These are phyloP conservation scores for Rynchops niger DNA, from an alignment of 2,113 vertebrate species.

Conservation along the genomic window DNA sequence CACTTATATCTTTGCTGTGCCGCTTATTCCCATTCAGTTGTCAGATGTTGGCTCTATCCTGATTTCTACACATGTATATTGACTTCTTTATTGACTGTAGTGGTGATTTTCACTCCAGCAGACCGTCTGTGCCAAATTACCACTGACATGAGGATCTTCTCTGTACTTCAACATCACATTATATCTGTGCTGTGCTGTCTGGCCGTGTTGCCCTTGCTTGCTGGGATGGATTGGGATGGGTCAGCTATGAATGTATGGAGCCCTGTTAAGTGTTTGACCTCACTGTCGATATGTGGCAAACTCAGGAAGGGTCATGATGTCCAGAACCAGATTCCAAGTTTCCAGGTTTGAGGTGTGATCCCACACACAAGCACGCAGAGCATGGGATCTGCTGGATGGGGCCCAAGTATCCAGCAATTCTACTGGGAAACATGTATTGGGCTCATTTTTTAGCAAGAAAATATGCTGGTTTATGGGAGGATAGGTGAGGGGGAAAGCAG, in stretches of 20 bases:
- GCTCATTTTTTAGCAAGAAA: not conserved
- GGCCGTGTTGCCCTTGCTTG: not conserved
- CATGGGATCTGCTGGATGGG: not conserved
- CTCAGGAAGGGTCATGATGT: not conserved
- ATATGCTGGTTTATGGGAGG: not conserved
- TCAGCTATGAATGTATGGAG: not conserved
- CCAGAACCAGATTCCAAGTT: not conserved
- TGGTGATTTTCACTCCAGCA: not conserved
- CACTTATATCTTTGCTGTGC: not conserved
- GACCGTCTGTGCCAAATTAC: not conserved
- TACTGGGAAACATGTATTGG: not conserved
- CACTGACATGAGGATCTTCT: not conserved
- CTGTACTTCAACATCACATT: not conserved
- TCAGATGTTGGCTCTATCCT: not conserved
- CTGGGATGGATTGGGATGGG: too few relatives aligned
- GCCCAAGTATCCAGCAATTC: accelerated
- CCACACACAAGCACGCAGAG: not conserved
- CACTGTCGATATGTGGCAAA: not conserved
- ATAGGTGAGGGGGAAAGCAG: not conserved
- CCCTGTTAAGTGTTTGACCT: not conserved
- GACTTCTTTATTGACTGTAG: not conserved
- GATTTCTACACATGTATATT: not conserved
- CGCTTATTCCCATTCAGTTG: not conserved
- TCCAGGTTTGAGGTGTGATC: not conserved
- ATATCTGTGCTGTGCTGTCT: not conserved